phyloP scores from a whole-genome alignment of 2,113 vertebrate species.

The Catharus fuscescens region DNA sequence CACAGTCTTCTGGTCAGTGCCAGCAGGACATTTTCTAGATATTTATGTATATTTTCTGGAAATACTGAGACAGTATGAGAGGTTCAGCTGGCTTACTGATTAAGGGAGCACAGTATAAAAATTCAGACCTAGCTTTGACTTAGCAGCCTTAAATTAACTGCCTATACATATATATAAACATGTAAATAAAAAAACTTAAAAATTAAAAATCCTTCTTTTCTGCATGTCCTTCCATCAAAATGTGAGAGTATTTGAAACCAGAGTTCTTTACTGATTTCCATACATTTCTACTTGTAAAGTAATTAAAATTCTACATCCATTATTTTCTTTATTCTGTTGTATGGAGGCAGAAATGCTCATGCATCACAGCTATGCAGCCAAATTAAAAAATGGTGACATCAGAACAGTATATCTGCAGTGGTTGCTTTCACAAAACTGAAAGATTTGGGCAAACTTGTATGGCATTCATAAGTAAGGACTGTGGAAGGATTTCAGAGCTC shows the following conservation, averaged over 20 bases:
- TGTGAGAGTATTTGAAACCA: not conserved
- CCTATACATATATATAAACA: not conserved
- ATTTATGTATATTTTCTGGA: not conserved
- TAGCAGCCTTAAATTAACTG: not conserved
- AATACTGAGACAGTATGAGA: not conserved
- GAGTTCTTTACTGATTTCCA: not conserved
- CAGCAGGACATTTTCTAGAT: not conserved
- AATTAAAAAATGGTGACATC: not conserved
- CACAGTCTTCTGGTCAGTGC: not conserved
- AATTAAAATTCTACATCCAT: not conserved
- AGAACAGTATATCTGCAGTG: not conserved
- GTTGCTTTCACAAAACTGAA: not conserved
- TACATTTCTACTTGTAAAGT: not conserved
- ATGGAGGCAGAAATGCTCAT: not conserved
- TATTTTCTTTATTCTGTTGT: not conserved
- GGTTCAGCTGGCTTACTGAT: not conserved
- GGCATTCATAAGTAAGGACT: not conserved
- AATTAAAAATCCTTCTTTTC: not conserved
- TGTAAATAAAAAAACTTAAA: not conserved
- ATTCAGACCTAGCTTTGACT: not conserved
- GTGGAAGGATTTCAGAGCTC: not conserved
- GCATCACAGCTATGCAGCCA: not conserved
- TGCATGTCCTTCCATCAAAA: not conserved
- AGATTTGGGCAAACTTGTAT: not conserved
- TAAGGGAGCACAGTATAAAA: not conserved